phyloP scores from a whole-genome alignment of 2,888 invertebrate genomes.

The Thelaira solivaga region DNA sequence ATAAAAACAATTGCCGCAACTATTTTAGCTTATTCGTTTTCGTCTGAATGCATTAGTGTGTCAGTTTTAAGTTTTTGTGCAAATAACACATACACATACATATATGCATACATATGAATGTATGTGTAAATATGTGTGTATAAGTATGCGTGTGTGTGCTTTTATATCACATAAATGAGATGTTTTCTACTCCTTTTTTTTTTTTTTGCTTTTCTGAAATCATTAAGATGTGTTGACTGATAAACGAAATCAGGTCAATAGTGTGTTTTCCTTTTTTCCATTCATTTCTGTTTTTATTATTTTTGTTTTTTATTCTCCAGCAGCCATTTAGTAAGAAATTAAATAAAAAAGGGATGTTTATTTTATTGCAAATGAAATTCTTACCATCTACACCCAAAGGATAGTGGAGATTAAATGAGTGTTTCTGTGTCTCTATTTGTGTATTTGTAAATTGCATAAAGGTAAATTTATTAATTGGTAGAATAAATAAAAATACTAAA shows the following conservation, averaged over 20 bases:
- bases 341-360: constrained; percentile 21
- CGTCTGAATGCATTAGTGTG: neutral
- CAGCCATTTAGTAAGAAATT: neutral
- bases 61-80: neutral
- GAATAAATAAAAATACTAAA: too few species aligned
- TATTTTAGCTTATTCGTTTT: neutral
- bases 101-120: neutral
- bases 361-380: neutral
- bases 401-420: constrained; percentile 2
- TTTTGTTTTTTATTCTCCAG: neutral
- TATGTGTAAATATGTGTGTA: constrained; percentile 6
- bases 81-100: constrained; percentile 36
- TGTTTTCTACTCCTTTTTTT: neutral
- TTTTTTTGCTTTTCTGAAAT: constrained; percentile 2
- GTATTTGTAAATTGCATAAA: neutral
- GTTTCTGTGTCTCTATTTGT: too few species aligned
- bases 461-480: constrained; percentile 8
- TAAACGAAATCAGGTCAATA: constrained; percentile 52
- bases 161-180: constrained; percentile 33
- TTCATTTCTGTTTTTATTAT: too few species aligned
- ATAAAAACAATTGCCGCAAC: neutral
- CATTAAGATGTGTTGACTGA: constrained; percentile 39
- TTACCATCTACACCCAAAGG: neutral
- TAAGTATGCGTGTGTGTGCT: neutral
- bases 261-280: constrained; percentile 23